Conservation (phyloP, 2,797 vertebrate species). For the Crenuchus spilurus region DNA sequence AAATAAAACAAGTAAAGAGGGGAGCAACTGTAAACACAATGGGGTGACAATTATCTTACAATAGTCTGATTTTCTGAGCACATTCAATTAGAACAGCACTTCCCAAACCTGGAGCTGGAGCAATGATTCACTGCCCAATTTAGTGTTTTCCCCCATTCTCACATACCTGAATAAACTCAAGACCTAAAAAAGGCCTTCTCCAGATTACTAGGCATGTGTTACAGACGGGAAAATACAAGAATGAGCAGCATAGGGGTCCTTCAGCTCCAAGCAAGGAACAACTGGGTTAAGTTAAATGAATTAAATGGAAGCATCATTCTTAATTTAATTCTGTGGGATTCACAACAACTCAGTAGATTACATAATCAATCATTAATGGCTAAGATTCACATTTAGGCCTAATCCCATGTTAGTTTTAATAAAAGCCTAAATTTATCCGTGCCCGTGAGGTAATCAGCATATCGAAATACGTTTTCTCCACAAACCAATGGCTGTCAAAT, state of each 20-base stretch:
- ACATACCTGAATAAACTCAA: background rate
- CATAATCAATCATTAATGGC: background rate
- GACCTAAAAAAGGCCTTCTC: background rate
- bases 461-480: conserved; percentile 51
- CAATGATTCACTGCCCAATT: background rate
- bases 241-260: background rate
- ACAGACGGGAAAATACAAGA: background rate
- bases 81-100: conserved; percentile 20
- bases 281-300: conserved; percentile 4
- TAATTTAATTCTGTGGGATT: conserved; percentile 13
- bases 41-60: conserved; percentile 48
- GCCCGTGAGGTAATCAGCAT: conserved; percentile 40
- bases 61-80: conserved; percentile 35
- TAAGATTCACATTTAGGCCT: background rate
- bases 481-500: conserved; percentile 61
- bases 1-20: conserved; percentile 8
- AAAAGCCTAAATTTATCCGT: conserved; percentile 7
- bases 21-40: conserved; percentile 36
- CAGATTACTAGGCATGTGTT: background rate
- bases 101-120: background rate
- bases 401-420: conserved; percentile 19
- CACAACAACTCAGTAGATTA: background rate
- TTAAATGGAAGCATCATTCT: conserved; percentile 26
- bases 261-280: background rate
- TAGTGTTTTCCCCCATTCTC: background rate